Base-by-base conservation (phyloP, 2,797 vertebrate genomes). In the Poeciliopsis presidionis region DNA sequence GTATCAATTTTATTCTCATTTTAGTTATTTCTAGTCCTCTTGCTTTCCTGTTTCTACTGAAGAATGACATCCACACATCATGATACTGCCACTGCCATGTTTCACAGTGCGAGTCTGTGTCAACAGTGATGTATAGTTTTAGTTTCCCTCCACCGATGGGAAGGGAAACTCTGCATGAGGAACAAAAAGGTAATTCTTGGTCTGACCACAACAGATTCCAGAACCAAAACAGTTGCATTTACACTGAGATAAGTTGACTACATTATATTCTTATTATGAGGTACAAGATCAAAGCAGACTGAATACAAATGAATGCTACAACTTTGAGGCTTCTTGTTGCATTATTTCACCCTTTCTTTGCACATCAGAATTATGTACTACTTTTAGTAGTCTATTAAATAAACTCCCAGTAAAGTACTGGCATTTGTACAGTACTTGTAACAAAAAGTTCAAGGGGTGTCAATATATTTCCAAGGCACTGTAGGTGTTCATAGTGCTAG, bases 391-490 rank as follows among this genome's bases (percentile, higher is more conserved):
- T 46, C 25, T 71, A 16, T 46, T 28, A 71, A 71, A 45, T 71
- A 46, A 71, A 46, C 67, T 46, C 13, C 12, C 6, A 18, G 43
- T 71, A 46, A 71, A 16, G 43, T 18, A 16, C 41, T 46, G n/a
- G 12, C 43, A 28, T 46, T 71, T 28, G 3, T 14, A 61, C 57
- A 57, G 53, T 61, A 71, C 41, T 71, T 45, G 6, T 28, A 18
- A 69, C 20, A 71, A 71, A 30, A 71, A 46, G 67, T 45, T 71
- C 5, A 46, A 71, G 25, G 67, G 43, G 39, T 69, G 77, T 71
- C 72, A 45, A 71, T 8, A 75, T 7, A 39, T 76, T 72, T 78
- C 39, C 20, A 77, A 74, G 43, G 0, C 51, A 36, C 43, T 14
- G 25, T 71, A 46, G 41, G 39, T 71, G 45, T 45, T 71, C 13